Conservation (phyloP, 2,888 invertebrate species). For the Pseudoips prasinana region DNA sequence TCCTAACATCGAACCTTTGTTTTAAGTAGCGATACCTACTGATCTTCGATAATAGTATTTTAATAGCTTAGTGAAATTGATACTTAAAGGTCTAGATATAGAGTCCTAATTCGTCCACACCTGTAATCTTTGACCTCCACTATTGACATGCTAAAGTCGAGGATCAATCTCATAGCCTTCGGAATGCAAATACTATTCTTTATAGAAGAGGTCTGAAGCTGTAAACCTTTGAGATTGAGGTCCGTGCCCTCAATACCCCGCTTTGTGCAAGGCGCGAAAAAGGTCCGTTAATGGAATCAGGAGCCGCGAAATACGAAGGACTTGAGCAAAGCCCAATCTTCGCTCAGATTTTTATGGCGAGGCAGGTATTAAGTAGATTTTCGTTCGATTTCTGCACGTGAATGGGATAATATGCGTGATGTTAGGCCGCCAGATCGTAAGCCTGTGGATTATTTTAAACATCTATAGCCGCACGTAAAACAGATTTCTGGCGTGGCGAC, state of each 20-base stretch:
- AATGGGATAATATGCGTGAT: constrained; percentile 21
- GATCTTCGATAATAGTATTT: constrained; percentile 11
- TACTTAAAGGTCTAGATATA: constrained; percentile 1
- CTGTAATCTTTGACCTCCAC: constrained; percentile 50
- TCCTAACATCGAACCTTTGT: constrained; percentile 10
- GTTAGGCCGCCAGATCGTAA: constrained; percentile 5
- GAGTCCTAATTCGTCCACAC: constrained; percentile 4
- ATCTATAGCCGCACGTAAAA: too few species aligned
- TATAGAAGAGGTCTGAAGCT: constrained; percentile 48
- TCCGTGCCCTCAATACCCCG: constrained; percentile 54
- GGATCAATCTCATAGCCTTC: constrained; percentile 57
- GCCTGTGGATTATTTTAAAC: neutral
- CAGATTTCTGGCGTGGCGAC: too few species aligned
- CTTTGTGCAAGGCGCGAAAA: constrained; percentile 60
- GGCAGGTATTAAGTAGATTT: constrained; percentile 27
- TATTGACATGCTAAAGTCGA: constrained; percentile 59
- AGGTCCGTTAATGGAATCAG: constrained; percentile 74
- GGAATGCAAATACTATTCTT: constrained; percentile 73
- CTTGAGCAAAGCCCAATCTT: constrained; percentile 29
- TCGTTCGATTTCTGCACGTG: constrained; percentile 11
- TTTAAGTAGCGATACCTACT: constrained; percentile 12
- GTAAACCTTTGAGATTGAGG: constrained; percentile 59
- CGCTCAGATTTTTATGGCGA: constrained; percentile 29
- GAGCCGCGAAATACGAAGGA: constrained; percentile 31
- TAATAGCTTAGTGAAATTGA: constrained; percentile 5